Base-by-base conservation (phyloP, 2,113 vertebrate species). In the Epinephelus fuscoguttatus region DNA sequence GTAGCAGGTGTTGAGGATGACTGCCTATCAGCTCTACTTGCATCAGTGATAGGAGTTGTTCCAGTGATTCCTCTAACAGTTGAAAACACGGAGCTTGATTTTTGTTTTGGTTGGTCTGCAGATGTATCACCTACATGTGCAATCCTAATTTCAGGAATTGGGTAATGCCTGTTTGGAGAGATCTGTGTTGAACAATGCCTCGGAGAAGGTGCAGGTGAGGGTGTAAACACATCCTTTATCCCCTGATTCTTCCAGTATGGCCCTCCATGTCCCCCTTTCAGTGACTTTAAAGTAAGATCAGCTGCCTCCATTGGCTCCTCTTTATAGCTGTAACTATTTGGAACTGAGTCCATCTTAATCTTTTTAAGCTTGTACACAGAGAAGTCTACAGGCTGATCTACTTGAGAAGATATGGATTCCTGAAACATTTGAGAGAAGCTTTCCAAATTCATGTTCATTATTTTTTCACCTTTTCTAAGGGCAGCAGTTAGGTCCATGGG, bases 381-480 rank as follows among this genome's bases (percentile, higher is more conserved):
- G 81, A 99, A 98, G 82, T 99, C 97, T 49, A 99, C 88, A 0
- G 97, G 95, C 52, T 96, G 95, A 64, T 98, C 96, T 62, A 86
- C 91, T 78, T 97, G 96, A 75, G 83, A 94, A 90, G 92, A 93
- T 62, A 95, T 77, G 5, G 97, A 97, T 63, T 98, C 96, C 85
- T 97, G 95, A 95, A 98, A 96, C 95, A 98, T 96, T 78, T 97
- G 96, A 60, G 97, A 96, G 90, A 98, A 97, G 1, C 93, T 93
- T 91, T 96, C 95, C 84, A 98, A 92, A 90, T 98, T 97, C 96
- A 97, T 95, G 88, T 96, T 97, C 95, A 98, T 96, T 76, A 97
- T 90, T 87, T 94, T 95, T 67, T 97, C 94, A 0, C 94, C 98
- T 93, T 96, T 97, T 88, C 92, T 92, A 78, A 97, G 95, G 81